Evolutionary conservation across 1,140 invertebrate genomes (phyloP).

Genomic region (Panulirus ornatus): DNA sequence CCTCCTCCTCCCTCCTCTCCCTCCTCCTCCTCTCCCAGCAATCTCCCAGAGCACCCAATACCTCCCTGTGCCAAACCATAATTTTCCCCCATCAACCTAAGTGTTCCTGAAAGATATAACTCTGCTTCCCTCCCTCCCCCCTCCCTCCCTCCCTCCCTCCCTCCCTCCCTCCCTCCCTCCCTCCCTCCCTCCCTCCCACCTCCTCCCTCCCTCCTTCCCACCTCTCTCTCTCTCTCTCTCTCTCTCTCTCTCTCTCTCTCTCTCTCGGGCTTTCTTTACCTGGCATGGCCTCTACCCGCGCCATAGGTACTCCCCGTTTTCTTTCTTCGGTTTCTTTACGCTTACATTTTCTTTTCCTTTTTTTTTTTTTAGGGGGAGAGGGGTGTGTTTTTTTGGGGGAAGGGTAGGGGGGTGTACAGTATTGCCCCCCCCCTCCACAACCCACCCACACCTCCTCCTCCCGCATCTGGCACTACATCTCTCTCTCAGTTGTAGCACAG

Average conservation of each 20-base stretch:
- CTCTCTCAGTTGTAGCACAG: neutral
- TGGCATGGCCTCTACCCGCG: neutral
- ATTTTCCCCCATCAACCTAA: constrained; percentile 45
- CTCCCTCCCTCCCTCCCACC: neutral
- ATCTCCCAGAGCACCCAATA: constrained; percentile 29
- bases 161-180: neutral
- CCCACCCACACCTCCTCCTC: too few species aligned
- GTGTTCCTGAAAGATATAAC: constrained; percentile 53
- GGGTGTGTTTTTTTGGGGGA: too few species aligned
- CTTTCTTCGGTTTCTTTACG: neutral
- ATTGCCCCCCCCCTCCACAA: too few species aligned
- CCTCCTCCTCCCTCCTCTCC: neutral
- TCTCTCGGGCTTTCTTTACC: neutral
- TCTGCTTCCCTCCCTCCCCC: neutral
- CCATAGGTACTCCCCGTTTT: neutral
- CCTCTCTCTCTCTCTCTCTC: neutral
- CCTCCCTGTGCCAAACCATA: constrained; percentile 27
- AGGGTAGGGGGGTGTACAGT: too few species aligned
- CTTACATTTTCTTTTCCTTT: neutral
- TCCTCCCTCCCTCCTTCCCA: neutral
- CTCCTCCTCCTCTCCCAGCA: neutral
- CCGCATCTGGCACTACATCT: neutral
- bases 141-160: neutral
- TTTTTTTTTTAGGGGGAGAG: too few species aligned
- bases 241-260: neutral